Conservation (phyloP, 2,888 invertebrate genomes). For the Lordiphosa andalusiaca region DNA sequence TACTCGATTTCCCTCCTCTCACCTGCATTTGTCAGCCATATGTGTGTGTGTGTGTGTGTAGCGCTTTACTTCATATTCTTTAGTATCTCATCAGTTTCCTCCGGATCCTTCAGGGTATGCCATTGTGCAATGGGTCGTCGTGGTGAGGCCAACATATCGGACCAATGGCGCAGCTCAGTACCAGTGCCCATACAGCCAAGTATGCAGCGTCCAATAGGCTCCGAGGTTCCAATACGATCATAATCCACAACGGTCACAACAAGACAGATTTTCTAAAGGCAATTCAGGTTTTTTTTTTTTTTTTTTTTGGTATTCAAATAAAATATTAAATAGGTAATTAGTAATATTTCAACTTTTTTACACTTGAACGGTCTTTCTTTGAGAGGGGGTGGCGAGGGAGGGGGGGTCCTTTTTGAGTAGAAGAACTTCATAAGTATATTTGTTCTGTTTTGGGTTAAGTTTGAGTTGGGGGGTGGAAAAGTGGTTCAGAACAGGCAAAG, state of each 20-base stretch:
- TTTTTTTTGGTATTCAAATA: slow-evolving; percentile 20
- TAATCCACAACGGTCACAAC: slow-evolving; percentile 99
- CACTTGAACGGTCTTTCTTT: slow-evolving; percentile 30
- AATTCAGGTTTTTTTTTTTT: slow-evolving; percentile 17
- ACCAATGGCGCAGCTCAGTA: slow-evolving; percentile 99
- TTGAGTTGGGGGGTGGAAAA: slow-evolving; percentile 22
- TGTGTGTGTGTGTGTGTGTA: slow-evolving; percentile 7
- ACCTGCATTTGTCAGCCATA: slow-evolving; percentile 50
- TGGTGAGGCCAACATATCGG: slow-evolving; percentile 99
- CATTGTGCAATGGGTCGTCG: slow-evolving; percentile 99
- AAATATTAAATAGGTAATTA: slow-evolving; percentile 46
- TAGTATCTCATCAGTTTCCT: slow-evolving; percentile 84
- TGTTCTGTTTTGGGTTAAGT: slow-evolving; percentile 45
- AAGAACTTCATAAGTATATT: slow-evolving; percentile 48
- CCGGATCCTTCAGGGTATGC: slow-evolving; percentile 99
- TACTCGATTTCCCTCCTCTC: background rate
- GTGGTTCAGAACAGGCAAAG: slow-evolving; percentile 9
- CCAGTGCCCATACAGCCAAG: slow-evolving; percentile 98
- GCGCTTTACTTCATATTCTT: slow-evolving; percentile 79
- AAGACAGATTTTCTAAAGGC: slow-evolving; percentile 96
- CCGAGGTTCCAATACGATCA: slow-evolving; percentile 99
- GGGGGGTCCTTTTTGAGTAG: slow-evolving; percentile 35
- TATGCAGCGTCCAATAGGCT: slow-evolving; percentile 98
- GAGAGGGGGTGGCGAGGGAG: slow-evolving; percentile 15
- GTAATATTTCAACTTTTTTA: background rate